Conservation (phyloP, 2,888 invertebrate species). For the Ligdia adustata region DNA sequence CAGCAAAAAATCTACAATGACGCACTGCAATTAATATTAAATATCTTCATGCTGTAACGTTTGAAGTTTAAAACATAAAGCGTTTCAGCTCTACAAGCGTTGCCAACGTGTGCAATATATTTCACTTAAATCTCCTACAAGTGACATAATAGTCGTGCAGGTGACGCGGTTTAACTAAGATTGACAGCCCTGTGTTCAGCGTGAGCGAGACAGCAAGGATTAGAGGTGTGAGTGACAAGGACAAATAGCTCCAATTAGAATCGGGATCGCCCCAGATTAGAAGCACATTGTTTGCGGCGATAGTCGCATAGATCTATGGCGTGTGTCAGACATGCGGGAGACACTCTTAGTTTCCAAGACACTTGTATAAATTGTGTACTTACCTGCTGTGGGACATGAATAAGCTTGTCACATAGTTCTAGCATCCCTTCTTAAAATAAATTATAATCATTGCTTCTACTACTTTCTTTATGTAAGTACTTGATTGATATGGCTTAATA, state of each 20-base stretch:
- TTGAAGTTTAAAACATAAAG: not conserved
- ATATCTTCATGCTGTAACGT: too few species aligned
- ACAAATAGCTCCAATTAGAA: constrained; percentile 47
- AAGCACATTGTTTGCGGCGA: constrained; percentile 69
- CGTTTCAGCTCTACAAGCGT: not conserved
- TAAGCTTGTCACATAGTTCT: too few species aligned
- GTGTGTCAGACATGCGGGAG: constrained; percentile 60
- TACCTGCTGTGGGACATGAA: not conserved
- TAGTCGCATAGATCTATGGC: constrained; percentile 41
- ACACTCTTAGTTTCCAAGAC: constrained; percentile 30
- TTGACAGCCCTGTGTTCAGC: constrained; percentile 44
- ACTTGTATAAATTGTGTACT: constrained; percentile 6
- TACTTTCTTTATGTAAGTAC: too few species aligned
- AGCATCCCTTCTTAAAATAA: too few species aligned
- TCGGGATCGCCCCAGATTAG: constrained; percentile 74
- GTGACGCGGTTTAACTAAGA: constrained; percentile 32
- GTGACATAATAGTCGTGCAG: constrained; percentile 23
- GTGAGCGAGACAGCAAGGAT: constrained; percentile 51
- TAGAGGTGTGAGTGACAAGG: constrained; percentile 59
- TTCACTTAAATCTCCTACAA: constrained; percentile 8
- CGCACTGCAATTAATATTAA: too few species aligned
- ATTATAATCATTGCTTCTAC: too few species aligned
- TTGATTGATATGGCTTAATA: too few species aligned
- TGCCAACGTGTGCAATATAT: constrained; percentile 5
- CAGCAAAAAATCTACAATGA: too few species aligned